phyloP scores from a whole-genome alignment of 2,888 invertebrate species.

The Lamproptera curius region DNA sequence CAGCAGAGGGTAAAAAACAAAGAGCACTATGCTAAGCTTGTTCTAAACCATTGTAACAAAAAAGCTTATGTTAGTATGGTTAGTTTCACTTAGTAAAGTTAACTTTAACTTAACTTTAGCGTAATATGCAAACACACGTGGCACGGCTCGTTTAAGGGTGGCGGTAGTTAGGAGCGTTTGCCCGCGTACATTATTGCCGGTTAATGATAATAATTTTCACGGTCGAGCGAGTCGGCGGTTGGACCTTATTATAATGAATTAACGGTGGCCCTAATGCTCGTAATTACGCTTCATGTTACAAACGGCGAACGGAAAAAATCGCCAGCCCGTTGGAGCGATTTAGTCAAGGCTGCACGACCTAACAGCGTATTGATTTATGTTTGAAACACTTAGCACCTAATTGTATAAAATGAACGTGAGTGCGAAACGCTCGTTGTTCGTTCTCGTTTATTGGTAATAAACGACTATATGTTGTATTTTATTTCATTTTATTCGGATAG shows the following conservation, averaged over 20 bases:
- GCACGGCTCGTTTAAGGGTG: slow-evolving; percentile 10
- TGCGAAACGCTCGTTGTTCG: too few species aligned
- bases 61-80: too few species aligned
- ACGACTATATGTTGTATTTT: not conserved
- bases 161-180: slow-evolving; percentile 26
- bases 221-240: slow-evolving; percentile 66
- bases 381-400: not conserved
- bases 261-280: slow-evolving; percentile 66
- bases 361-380: not conserved
- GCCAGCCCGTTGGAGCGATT: slow-evolving; percentile 19
- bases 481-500: too few species aligned
- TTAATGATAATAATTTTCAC: slow-evolving; percentile 71
- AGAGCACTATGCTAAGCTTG: too few species aligned
- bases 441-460: not conserved
- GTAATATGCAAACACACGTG: too few species aligned
- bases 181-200: slow-evolving; percentile 41
- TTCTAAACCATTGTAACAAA: too few species aligned
- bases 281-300: slow-evolving; percentile 62
- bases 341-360: slow-evolving; percentile 26
- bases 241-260: slow-evolving; percentile 73
- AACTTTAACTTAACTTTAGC: too few species aligned
- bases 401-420: not conserved
- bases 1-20: too few species aligned
- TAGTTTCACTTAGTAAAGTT: too few species aligned
- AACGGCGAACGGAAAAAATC: slow-evolving; percentile 54